Conservation (phyloP, 1,140 invertebrate species). For the Pinna nobilis region DNA sequence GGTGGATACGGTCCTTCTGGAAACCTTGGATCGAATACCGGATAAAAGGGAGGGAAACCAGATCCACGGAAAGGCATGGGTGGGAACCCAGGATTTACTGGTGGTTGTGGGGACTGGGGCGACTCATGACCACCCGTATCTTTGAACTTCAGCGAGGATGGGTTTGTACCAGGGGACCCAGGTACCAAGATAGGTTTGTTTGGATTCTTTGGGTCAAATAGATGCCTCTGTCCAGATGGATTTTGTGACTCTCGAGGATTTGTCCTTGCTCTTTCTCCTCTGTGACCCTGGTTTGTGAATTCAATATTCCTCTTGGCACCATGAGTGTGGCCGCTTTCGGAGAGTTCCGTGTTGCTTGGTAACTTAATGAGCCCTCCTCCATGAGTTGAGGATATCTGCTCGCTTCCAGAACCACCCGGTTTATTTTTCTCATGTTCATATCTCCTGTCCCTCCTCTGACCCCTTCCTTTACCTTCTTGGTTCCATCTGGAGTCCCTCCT, state of each 20-base stretch:
- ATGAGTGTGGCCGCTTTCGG: background rate
- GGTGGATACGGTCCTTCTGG: conserved; percentile 19
- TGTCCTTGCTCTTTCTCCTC: conserved; percentile 5
- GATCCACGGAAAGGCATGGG: conserved; percentile 17
- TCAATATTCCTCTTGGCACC: background rate
- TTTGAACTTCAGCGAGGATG: conserved; percentile 42
- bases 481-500: too few species aligned
- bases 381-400: conserved; percentile 23
- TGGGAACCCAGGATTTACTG: conserved; percentile 13
- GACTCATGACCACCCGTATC: conserved; percentile 30
- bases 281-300: background rate
- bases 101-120: conserved; percentile 17
- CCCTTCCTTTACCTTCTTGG: conserved; percentile 1
- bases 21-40: conserved; percentile 12
- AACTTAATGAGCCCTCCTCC: conserved; percentile 54
- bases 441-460: conserved; percentile 1
- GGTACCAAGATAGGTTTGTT: conserved; percentile 80
- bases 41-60: conserved; percentile 19
- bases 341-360: conserved; percentile 35
- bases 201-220: conserved; percentile 84
- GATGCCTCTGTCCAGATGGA: conserved; percentile 45
- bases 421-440: too few species aligned
- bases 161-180: conserved; percentile 61
- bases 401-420: too few species aligned
- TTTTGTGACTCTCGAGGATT: conserved; percentile 9